Base-by-base conservation (phyloP, 2,797 vertebrate species). In the Orientallactaga sibirica region DNA sequence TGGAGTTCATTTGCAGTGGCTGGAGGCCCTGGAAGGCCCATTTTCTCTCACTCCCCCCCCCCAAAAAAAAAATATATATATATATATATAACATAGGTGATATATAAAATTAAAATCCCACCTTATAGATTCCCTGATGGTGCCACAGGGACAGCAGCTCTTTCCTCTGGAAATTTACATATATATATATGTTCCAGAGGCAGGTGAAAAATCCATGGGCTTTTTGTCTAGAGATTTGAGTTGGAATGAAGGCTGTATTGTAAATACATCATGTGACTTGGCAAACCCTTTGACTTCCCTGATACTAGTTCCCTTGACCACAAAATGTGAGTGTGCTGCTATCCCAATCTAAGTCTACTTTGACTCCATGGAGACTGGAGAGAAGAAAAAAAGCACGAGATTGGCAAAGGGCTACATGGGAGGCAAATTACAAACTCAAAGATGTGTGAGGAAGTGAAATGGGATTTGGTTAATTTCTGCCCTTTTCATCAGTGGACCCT, bases 201-300 rank as follows among this genome's bases (percentile, higher is more conserved):
- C 52, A 70, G 61, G 25, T 58, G 68, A 92, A 86, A 62, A 93
- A 90, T 80, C n/a, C 71, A 80, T 61, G 58, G 76, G 33, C 29
- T 48, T 91, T 86, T 55, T n/a, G 27, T 77, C 76, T 62, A 18
- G 52, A 94, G 61, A 52, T 66, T 52, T 10, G 73, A n/a, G 61
- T 91, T 41, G 82, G 71, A 76, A 68, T 88, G 27, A 64, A 1
- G n/a, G 33, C 33, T 43, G 33, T 89, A 8, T 81, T 37, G 73
- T 27, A 9, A 20, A 29, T 80, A 58, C 43, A n/a, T 24, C 66
- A 48, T 48, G 33, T 61, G 27, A 77, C 75, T 55, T 83, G n/a
- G 68, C 73, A 88, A 78, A 78, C 77, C 22, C n/a, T 80, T 68
- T 88, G 64, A 85, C 37, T 48, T 94, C 64, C 52, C 76, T 33